Conservation (phyloP, 2,888 invertebrate species). For the Strigamia transsilvanica region DNA sequence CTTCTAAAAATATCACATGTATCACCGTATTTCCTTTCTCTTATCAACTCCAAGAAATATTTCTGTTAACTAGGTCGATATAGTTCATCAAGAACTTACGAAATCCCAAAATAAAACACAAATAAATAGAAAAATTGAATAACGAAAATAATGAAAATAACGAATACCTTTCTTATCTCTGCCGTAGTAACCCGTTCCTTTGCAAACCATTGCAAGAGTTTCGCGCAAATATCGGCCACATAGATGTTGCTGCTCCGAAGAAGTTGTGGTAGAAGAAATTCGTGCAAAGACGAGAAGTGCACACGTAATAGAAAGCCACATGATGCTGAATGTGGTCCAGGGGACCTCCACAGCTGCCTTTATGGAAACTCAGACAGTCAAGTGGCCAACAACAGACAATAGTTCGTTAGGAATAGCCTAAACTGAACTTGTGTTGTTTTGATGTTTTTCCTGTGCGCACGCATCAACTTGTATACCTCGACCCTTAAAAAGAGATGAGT, state of each 20-base stretch:
- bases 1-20: constrained; percentile 22
- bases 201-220: constrained; percentile 27
- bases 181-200: constrained; percentile 24
- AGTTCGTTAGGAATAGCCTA: constrained; percentile 21
- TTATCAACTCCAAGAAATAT: constrained; percentile 24
- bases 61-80: constrained; percentile 21
- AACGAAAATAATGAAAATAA: neutral
- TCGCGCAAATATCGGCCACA: constrained; percentile 13
- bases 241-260: constrained; percentile 24
- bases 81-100: neutral
- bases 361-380: neutral
- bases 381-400: neutral
- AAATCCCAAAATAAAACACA: neutral
- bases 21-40: constrained; percentile 11
- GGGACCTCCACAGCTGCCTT: neutral
- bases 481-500: constrained; percentile 20
- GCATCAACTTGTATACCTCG: constrained; percentile 21
- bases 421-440: constrained; percentile 22
- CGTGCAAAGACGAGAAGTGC: neutral
- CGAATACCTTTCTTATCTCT: constrained; percentile 35
- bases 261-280: neutral
- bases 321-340: neutral
- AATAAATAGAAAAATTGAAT: neutral
- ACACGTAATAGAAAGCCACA: constrained; percentile 22
- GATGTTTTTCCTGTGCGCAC: constrained; percentile 29